Conservation (phyloP, 1,140 invertebrate species). For the Leucophenga varia region DNA sequence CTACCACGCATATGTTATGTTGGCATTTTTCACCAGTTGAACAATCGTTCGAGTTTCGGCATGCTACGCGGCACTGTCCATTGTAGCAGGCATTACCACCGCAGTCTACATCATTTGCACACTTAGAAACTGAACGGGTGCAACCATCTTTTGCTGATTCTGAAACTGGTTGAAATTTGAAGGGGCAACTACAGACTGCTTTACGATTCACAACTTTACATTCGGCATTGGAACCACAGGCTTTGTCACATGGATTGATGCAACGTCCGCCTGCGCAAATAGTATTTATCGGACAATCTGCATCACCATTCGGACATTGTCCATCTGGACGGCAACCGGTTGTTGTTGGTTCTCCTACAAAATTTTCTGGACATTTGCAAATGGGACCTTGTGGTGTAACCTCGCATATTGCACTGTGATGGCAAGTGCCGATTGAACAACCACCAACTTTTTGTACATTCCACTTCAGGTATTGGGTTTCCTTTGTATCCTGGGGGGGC, state of each 20-base stretch:
- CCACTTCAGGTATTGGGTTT: slow-evolving; percentile 78
- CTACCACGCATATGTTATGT: slow-evolving; percentile 73
- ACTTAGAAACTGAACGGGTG: slow-evolving; percentile 66
- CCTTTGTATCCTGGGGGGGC: slow-evolving; percentile 77
- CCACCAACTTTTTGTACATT: slow-evolving; percentile 68
- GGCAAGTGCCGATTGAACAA: slow-evolving; percentile 79
- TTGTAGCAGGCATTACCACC: slow-evolving; percentile 74
- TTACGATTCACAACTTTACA: slow-evolving; percentile 75
- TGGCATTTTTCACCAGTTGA: slow-evolving; percentile 76
- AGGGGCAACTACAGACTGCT: slow-evolving; percentile 73
- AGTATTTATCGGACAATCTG: slow-evolving; percentile 73
- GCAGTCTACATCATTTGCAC: slow-evolving; percentile 75
- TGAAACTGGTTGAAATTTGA: slow-evolving; percentile 67
- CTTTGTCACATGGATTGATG: slow-evolving; percentile 74
- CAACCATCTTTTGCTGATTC: slow-evolving; percentile 70
- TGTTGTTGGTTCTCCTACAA: slow-evolving; percentile 70
- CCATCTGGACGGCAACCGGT: slow-evolving; percentile 76
- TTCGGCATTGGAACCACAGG: slow-evolving; percentile 74
- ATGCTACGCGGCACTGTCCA: slow-evolving; percentile 81
- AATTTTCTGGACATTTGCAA: slow-evolving; percentile 75
- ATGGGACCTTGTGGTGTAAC: slow-evolving; percentile 64
- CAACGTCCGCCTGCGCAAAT: slow-evolving; percentile 72
- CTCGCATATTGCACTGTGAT: slow-evolving; percentile 76
- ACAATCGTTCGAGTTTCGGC: slow-evolving; percentile 76
- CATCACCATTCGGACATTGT: slow-evolving; percentile 68